Conservation (phyloP, 2,888 invertebrate species). For the Oscheius onirici region DNA sequence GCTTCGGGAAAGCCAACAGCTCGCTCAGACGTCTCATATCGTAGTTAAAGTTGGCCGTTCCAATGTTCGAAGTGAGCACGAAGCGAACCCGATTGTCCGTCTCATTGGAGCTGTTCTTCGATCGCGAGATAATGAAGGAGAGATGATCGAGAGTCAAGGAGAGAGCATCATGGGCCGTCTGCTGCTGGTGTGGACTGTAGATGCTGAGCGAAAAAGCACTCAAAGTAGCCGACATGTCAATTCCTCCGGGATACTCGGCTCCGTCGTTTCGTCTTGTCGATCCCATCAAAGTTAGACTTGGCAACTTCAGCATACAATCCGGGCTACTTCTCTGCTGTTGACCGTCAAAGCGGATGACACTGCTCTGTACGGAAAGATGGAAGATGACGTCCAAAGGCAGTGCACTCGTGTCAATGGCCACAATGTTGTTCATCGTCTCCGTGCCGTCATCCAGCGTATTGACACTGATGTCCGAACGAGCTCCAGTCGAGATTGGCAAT, state of each 20-base stretch:
- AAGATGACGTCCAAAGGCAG: conserved; percentile 99
- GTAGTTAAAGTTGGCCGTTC: conserved; percentile 84
- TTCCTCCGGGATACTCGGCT: conserved; percentile 59
- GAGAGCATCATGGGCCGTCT: conserved; percentile 51
- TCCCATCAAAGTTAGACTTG: conserved; percentile 95
- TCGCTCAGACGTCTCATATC: conserved; percentile 96
- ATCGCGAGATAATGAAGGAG: conserved; percentile 61
- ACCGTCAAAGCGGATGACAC: conserved; percentile 85
- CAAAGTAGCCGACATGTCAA: conserved; percentile 93
- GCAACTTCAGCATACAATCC: conserved; percentile 79
- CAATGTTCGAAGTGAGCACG: conserved; percentile 64
- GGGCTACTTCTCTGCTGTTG: conserved; percentile 55
- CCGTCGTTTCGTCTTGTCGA: conserved; percentile 78
- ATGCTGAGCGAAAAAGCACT: conserved; percentile 97
- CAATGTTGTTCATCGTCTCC: conserved; percentile 46
- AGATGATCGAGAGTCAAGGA: conserved; percentile 63
- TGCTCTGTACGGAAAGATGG: conserved; percentile 97
- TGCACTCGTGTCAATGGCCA: conserved; percentile 75
- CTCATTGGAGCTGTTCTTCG: conserved; percentile 60
- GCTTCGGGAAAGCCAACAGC: conserved; percentile 95
- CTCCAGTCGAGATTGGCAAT: conserved; percentile 42
- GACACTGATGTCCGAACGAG: conserved; percentile 20
- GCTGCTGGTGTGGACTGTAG: conserved; percentile 84
- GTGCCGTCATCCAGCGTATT: conserved; percentile 36
- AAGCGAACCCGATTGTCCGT: conserved; percentile 61